Evolutionary conservation across 2,888 invertebrate species (phyloP), one percentile per base, ranked within the genome.

Genomic region (Drosophila meridiana): DNA sequence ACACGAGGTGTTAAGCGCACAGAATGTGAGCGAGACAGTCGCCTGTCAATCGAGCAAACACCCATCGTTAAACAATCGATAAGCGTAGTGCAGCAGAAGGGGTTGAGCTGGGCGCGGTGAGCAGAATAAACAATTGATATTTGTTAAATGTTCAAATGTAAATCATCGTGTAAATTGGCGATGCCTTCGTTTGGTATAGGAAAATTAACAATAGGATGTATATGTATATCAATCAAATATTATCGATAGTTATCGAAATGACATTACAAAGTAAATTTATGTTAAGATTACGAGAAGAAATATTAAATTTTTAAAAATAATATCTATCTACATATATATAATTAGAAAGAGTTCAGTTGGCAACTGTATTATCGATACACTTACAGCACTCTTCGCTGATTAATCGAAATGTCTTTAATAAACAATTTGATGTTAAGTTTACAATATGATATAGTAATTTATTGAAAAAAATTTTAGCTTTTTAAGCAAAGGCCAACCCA

Each of bases 1-100:
- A 73, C 78, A 59, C 9, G 68, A 63, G 78, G 80, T 80, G 78
- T 71, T 80, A 69, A 72, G 69, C 69, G 72, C 58, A 63, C 60
- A 76, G 53, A 78, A 76, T 76, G 64, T 55, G 71, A 63, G 71
- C 56, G 52, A 56, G 72, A 74, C 80, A 78, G 71, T 34, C 63
- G 66, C 45, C 72, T 56, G 65, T 48, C 69, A 68, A 70, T 62
- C 58, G 64, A 60, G 36, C 66, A 62, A 34, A 48, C 40, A 38
- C 48, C 55, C 56, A 68, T 59, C 59, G 75, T 28, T 48, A 52
- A 4, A 50, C 40, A 14, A 55, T 45, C 34, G 55, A 63, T 76
- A 61, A 48, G 60, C 14, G 9, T 28, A 9, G 14, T 14, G 28
- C 13, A 30, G 2, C 6, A 14, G 45, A 36, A 1, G 38, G 5